Evolutionary conservation across 2,888 invertebrate genomes (phyloP).

Genomic region (Euzophera pinguis): DNA sequence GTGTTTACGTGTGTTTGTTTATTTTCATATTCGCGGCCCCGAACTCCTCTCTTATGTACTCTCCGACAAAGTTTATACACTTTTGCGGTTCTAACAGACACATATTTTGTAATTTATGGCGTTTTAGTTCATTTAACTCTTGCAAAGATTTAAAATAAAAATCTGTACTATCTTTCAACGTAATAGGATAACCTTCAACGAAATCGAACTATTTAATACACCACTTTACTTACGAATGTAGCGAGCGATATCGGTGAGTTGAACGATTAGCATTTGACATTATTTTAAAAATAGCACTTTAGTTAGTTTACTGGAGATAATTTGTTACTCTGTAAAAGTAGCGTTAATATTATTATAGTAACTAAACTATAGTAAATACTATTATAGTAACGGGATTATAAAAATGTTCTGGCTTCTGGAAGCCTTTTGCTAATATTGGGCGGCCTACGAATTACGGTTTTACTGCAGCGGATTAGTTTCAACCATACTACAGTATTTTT

Average conservation of each 20-base stretch:
- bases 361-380: background rate
- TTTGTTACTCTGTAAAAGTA: too few species aligned
- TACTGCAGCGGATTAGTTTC: background rate
- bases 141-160: background rate
- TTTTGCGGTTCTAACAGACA: constrained; percentile 4
- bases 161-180: too few species aligned
- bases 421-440: constrained; percentile 4
- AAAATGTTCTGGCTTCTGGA: background rate
- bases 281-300: too few species aligned
- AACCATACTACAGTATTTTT: too few species aligned
- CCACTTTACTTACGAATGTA: too few species aligned
- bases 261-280: too few species aligned
- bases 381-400: background rate
- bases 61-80: constrained; percentile 36
- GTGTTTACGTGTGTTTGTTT: constrained; percentile 74
- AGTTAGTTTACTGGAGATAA: too few species aligned
- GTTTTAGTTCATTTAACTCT: background rate
- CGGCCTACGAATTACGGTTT: background rate
- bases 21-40: constrained; percentile 70
- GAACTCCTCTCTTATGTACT: constrained; percentile 58
- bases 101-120: constrained; percentile 3
- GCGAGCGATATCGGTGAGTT: too few species aligned
- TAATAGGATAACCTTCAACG: too few species aligned
- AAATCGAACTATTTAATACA: too few species aligned
- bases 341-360: too few species aligned